Conservation (phyloP, 2,113 vertebrate species). For the Lichenostomus cassidix region DNA sequence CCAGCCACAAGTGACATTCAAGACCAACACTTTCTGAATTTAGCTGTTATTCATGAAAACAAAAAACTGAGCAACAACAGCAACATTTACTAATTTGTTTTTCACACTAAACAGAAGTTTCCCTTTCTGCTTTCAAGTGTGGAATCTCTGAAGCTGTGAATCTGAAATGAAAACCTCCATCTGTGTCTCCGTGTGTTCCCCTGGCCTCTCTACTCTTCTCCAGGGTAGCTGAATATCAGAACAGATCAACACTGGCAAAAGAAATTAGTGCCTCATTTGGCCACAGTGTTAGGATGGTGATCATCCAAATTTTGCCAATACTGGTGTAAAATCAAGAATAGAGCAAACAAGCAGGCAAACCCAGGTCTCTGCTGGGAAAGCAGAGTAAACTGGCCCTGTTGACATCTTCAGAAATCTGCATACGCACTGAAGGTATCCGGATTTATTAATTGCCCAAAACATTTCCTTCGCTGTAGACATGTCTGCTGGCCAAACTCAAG, state of each 20-base stretch:
- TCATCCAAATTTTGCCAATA: not conserved
- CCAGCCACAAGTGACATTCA: not conserved
- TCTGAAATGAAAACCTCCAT: slow-evolving; percentile 58
- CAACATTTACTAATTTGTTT: slow-evolving; percentile 54
- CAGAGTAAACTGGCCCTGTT: not conserved
- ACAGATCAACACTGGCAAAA: slow-evolving; percentile 21
- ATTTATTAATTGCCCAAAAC: not conserved
- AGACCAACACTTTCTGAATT: not conserved
- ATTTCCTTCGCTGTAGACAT: not conserved
- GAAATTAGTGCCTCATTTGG: not conserved
- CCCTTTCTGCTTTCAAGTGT: slow-evolving; percentile 2
- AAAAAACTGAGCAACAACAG: slow-evolving; percentile 52
- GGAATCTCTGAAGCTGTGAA: slow-evolving; percentile 57
- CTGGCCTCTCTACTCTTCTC: slow-evolving; percentile 28
- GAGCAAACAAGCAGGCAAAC: not conserved
- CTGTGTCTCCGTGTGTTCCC: slow-evolving; percentile 57
- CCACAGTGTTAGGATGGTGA: not conserved
- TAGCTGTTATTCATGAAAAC: not conserved
- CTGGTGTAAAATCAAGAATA: not conserved
- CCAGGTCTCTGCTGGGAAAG: not conserved
- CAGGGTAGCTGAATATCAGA: slow-evolving; percentile 39
- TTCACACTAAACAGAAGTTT: slow-evolving; percentile 64
- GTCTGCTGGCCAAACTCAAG: not conserved
- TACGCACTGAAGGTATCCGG: not conserved
- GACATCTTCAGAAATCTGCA: not conserved